phyloP scores from a whole-genome alignment of 2,797 vertebrate genomes.

The Phaenicophaeus curvirostris region DNA sequence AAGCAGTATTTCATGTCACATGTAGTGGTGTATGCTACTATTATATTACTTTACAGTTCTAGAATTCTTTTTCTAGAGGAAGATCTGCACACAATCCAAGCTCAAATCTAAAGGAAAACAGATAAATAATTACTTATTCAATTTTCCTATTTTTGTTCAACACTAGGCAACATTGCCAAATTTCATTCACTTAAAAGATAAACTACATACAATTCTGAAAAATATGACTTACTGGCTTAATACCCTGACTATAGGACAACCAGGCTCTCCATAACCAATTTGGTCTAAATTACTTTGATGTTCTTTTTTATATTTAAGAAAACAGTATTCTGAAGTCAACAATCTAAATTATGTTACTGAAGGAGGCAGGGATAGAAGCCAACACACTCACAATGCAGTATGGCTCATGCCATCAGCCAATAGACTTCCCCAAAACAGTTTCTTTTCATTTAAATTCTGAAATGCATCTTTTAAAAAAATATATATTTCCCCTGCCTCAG shows the following conservation, averaged over 20 bases:
- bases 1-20: background rate
- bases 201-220: background rate
- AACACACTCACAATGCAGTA: background rate
- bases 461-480: background rate
- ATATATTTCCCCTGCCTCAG: background rate
- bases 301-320: background rate
- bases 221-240: background rate
- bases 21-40: background rate
- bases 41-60: background rate
- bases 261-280: background rate
- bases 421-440: background rate
- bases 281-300: background rate
- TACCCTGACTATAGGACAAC: background rate
- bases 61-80: background rate
- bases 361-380: background rate
- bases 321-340: background rate
- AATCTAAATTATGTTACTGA: background rate
- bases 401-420: background rate
- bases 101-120: background rate
- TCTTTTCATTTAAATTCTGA: background rate
- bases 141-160: background rate
- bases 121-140: background rate
- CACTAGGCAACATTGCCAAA: background rate
- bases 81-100: background rate
- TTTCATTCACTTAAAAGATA: background rate